phyloP scores from a whole-genome alignment of 2,797 vertebrate genomes.

The Otolemur crassicaudatus region DNA sequence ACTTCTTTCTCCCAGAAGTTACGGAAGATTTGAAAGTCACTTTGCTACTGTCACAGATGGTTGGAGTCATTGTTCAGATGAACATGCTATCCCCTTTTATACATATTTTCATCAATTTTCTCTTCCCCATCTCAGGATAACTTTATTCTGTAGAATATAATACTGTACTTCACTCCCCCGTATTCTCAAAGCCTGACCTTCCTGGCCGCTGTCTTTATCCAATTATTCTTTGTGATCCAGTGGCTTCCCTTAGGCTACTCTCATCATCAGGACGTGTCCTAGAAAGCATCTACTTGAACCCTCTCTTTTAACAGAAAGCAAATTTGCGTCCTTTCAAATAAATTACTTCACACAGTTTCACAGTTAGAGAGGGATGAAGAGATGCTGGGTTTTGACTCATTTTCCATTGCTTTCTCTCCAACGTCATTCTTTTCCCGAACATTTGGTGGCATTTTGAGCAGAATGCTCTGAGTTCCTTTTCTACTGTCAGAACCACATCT shows the following conservation, averaged over 20 bases:
- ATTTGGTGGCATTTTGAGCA: neutral
- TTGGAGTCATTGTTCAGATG: neutral
- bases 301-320: neutral
- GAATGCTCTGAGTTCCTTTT: neutral
- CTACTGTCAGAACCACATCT: neutral
- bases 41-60: neutral
- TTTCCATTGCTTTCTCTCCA: neutral
- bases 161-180: fast-evolving
- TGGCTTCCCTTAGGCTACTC: neutral
- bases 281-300: neutral
- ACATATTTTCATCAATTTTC: neutral
- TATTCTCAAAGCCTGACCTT: neutral
- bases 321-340: neutral
- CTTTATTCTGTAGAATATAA: neutral
- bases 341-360: neutral
- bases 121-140: neutral
- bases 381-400: neutral
- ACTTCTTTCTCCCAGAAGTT: neutral
- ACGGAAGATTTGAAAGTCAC: neutral
- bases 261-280: neutral
- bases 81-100: too few relatives aligned
- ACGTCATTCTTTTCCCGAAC: neutral
- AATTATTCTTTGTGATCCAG: neutral
- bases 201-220: neutral
- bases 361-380: neutral